Base-by-base conservation (phyloP, 2,888 invertebrate species). In the Cetonia aurata region DNA sequence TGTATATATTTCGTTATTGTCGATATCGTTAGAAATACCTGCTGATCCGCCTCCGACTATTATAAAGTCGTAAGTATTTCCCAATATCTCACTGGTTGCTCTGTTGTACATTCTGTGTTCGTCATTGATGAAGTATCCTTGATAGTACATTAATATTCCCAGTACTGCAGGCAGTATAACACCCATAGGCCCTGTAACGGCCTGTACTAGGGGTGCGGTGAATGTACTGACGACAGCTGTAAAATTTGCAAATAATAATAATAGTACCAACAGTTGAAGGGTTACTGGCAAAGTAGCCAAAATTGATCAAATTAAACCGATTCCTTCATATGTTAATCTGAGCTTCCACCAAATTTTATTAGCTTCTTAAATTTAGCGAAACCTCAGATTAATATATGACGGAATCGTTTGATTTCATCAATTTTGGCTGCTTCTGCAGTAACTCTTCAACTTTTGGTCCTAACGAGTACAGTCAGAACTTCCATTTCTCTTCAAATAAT, bases 41-140 rank as follows among this genome's bases (percentile, higher is more conserved):
- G 95, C 95, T 0, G 96, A 96, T 10, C 96, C 96, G 0, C 92
- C 93, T 0, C 96, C 96, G 37, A 96, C 89, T 67, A 95, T 87
- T 76, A 96, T 93, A 79, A 96, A 96, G 83, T 96, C 94, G 79
- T 95, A 95, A 46, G 90, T 88, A 0, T 89, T 87, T 25, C 90
- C 83, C 59, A 95, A 83, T 37, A 88, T 85, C 15, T 89, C 89
- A 12, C 19, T 19, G 6, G 91, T 89, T 0, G 89, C 87, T 46
- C 92, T 86, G 76, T 94, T 90, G n/a, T 91, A 90, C 0, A 92
- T 91, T 67, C 91, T 87, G 0, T 93, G 92, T 82, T 95, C 95
- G 0, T 94, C 94, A 82, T 95, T 95, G 80, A 92, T 89, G 73
- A 92, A 89, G 79, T 95, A 95, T 82, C 91, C 94, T 81, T 95